These are phyloP conservation scores for Cotesia congregata DNA, from an alignment of 2,888 invertebrate genomes.

Conservation along the genomic window DNA sequence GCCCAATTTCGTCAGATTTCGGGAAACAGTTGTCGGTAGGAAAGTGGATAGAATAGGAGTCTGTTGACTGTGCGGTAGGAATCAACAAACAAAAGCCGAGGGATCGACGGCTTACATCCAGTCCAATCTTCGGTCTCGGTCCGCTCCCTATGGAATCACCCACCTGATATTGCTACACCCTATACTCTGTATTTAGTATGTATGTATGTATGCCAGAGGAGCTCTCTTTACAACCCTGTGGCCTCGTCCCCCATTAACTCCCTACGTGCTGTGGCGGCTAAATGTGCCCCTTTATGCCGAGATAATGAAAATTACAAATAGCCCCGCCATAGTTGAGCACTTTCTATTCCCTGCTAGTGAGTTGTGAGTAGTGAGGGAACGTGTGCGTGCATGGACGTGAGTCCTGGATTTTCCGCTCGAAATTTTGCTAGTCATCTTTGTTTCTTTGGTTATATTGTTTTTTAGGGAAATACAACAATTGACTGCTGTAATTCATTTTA, in stretches of 20 bases:
- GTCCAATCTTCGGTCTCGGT: slow-evolving; percentile 12
- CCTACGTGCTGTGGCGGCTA: slow-evolving; percentile 67
- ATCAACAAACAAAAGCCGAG: slow-evolving; percentile 61
- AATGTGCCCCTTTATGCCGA: slow-evolving; percentile 66
- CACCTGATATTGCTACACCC: slow-evolving; percentile 18
- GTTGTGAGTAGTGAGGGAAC: slow-evolving; percentile 18
- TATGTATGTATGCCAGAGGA: slow-evolving; percentile 15
- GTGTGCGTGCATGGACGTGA: slow-evolving; percentile 54
- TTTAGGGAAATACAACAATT: not conserved
- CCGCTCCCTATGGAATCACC: not conserved
- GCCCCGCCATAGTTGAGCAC: slow-evolving; percentile 48
- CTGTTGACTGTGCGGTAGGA: slow-evolving; percentile 58
- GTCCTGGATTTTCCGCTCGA: slow-evolving; percentile 40
- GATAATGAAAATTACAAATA: slow-evolving; percentile 71
- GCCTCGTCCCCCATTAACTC: slow-evolving; percentile 64
- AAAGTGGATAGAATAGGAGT: slow-evolving; percentile 59
- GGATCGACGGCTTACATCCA: slow-evolving; percentile 39
- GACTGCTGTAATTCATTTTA: slow-evolving; percentile 5
- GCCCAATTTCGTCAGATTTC: slow-evolving; percentile 71
- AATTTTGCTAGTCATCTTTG: slow-evolving; percentile 41
- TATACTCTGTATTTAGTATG: not conserved
- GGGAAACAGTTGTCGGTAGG: slow-evolving; percentile 67
- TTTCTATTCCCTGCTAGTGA: not conserved
- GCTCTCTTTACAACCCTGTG: slow-evolving; percentile 25
- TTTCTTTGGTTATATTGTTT: not conserved